These are phyloP conservation scores for Varanus komodoensis DNA, from an alignment of 2,113 vertebrate genomes.

Conservation along the genomic window DNA sequence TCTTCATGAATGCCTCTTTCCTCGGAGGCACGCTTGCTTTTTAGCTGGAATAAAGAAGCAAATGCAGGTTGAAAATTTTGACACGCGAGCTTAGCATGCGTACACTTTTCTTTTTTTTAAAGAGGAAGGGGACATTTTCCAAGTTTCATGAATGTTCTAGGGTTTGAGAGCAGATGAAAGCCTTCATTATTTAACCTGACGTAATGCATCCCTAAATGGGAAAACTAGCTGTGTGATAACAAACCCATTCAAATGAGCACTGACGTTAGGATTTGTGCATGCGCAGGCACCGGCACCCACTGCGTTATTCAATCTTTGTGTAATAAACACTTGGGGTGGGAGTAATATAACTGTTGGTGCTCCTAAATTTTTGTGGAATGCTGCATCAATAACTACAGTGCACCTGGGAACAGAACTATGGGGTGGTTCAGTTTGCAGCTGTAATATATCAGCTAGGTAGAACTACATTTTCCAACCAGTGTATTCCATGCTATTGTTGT, in stretches of 20 bases:
- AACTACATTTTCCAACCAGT: neutral
- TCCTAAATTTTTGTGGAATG: neutral
- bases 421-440: neutral
- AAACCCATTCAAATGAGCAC: neutral
- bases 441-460: neutral
- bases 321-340: constrained; percentile 11
- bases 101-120: constrained; percentile 44
- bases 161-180: neutral
- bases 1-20: neutral
- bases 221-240: neutral
- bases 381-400: neutral
- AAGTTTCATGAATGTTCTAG: neutral
- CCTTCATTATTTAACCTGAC: neutral
- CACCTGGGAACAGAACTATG: neutral
- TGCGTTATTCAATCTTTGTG: neutral
- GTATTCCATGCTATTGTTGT: neutral
- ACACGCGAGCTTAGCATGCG: neutral
- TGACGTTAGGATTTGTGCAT: neutral
- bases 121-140: neutral
- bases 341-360: neutral
- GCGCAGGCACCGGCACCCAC: neutral
- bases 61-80: neutral
- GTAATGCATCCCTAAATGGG: constrained; percentile 12
- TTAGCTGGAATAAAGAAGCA: neutral
- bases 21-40: neutral